phyloP scores from a whole-genome alignment of 2,888 invertebrate genomes.

The Aphodius sticticus region DNA sequence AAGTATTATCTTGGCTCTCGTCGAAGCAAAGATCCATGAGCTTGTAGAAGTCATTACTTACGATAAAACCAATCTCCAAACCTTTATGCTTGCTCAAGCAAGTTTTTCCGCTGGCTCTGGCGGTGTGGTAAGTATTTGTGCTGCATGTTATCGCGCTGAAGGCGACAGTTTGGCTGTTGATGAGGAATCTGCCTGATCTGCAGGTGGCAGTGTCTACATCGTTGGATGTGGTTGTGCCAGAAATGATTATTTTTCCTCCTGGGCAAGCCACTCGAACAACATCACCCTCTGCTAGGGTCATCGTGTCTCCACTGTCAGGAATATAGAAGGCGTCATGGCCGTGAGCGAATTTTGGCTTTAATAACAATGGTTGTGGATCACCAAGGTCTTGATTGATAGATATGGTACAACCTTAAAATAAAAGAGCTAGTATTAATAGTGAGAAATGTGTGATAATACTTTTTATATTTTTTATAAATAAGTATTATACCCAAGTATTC shows the following conservation, averaged over 20 bases:
- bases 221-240: slow-evolving; percentile 21
- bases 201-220: slow-evolving; percentile 36
- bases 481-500: too few species aligned
- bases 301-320: slow-evolving; percentile 36
- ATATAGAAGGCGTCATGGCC: slow-evolving; percentile 39
- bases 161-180: slow-evolving; percentile 37
- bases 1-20: slow-evolving; percentile 59
- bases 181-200: slow-evolving; percentile 38
- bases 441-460: slow-evolving; percentile 6
- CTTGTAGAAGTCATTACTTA: slow-evolving; percentile 59
- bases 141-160: slow-evolving; percentile 53
- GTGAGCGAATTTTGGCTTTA: slow-evolving; percentile 36
- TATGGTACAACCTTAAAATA: slow-evolving; percentile 44
- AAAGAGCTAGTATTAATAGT: too few species aligned
- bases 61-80: slow-evolving; percentile 62
- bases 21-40: slow-evolving; percentile 66
- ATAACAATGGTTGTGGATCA: slow-evolving; percentile 51
- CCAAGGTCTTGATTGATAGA: slow-evolving; percentile 47
- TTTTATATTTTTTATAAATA: too few species aligned
- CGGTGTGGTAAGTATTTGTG: slow-evolving; percentile 55
- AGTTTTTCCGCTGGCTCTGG: slow-evolving; percentile 57
- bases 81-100: slow-evolving; percentile 58
- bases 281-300: slow-evolving; percentile 36
- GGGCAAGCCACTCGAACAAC: slow-evolving; percentile 41
- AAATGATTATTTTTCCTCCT: slow-evolving; percentile 30